Conservation (phyloP, 2,113 vertebrate species). For the Lycaon pictus region DNA sequence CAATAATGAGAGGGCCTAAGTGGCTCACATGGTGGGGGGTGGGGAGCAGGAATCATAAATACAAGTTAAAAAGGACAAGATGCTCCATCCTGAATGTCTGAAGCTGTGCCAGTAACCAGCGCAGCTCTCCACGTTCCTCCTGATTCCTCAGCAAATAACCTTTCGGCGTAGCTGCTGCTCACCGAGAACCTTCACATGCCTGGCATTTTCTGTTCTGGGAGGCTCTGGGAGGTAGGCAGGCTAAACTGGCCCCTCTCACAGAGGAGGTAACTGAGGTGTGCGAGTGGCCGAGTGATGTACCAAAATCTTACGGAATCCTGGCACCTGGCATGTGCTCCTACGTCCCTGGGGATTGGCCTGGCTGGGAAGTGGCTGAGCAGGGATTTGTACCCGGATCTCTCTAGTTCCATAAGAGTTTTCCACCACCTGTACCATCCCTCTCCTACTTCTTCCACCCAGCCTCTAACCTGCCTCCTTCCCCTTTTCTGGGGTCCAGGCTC, state of each 20-base stretch:
- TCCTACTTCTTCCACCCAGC: neutral
- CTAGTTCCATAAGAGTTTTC: neutral
- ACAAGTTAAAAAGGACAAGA: neutral
- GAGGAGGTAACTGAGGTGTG: neutral
- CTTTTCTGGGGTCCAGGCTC: neutral
- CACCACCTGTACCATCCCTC: neutral
- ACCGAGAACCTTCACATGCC: neutral
- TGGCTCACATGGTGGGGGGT: rapidly evolving
- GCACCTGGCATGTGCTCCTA: neutral
- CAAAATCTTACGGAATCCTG: neutral
- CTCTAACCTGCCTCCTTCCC: neutral
- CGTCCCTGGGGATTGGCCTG: rapidly evolving
- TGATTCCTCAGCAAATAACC: neutral
- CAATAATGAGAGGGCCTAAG: neutral
- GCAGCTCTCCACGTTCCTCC: neutral
- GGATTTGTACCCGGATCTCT: neutral
- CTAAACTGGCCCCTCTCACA: rapidly evolving
- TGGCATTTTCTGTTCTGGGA: rapidly evolving
- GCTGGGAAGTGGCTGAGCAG: neutral
- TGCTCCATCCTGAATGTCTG: neutral
- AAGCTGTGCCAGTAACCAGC: neutral
- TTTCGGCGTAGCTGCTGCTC: rapidly evolving
- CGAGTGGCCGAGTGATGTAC: neutral
- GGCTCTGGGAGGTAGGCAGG: neutral
- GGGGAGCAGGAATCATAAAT: neutral